Evolutionary conservation across 2,797 vertebrate genomes (phyloP).

Genomic region (Euthynnus affinis): DNA sequence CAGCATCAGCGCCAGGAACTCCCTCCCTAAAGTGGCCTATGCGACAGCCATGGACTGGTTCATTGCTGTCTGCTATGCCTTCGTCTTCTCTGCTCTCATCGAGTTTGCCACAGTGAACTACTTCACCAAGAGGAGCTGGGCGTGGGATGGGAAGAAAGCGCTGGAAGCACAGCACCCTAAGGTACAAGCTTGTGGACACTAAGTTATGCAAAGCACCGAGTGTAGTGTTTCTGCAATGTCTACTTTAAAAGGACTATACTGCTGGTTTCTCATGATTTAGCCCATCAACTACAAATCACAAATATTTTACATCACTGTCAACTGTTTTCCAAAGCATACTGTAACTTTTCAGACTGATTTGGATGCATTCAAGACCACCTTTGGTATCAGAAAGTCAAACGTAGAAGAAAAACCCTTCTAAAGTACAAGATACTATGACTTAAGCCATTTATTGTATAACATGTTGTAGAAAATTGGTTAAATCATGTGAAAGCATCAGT

Average conservation of each 20-base stretch:
- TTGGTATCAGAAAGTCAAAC: background rate
- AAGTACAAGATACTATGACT: too few species aligned
- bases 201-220: background rate
- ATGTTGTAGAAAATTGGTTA: too few species aligned
- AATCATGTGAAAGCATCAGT: too few species aligned
- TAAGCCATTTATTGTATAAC: too few species aligned
- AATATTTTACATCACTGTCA: background rate
- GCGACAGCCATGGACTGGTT: slow-evolving; percentile 99
- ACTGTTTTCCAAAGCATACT: background rate
- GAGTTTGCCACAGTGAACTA: slow-evolving; percentile 99
- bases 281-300: background rate
- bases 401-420: background rate
- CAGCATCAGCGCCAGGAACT: slow-evolving; percentile 98
- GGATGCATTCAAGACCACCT: background rate
- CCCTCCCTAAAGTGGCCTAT: slow-evolving; percentile 97
- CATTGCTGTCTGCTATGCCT: slow-evolving; percentile 98
- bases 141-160: slow-evolving; percentile 98
- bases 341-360: background rate
- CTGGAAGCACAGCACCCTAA: slow-evolving; percentile 88
- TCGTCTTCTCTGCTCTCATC: slow-evolving; percentile 97
- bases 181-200: slow-evolving; percentile 48
- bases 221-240: background rate
- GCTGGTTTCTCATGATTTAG: background rate
- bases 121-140: slow-evolving; percentile 99
- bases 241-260: background rate